Evolutionary conservation across 2,888 invertebrate species (phyloP), one percentile per base, ranked within the genome.

Genomic region (Leptinotarsa haldemani): DNA sequence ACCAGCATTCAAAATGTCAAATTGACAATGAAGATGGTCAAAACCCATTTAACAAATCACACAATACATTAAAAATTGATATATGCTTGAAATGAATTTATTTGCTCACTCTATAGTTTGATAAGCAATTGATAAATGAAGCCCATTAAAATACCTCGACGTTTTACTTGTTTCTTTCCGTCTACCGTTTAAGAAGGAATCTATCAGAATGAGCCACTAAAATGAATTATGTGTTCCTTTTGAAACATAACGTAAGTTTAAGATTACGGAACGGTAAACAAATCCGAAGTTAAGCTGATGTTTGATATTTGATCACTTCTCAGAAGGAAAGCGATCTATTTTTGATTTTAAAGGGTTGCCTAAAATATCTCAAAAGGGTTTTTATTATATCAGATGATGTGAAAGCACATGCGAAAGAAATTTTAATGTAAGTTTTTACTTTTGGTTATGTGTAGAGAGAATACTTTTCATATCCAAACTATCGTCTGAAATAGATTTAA

Each of bases 161-260:
- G 25, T 46, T 46, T 18, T 13, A 68, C 68, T 12, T 12, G 56
- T 48, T 68, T 40, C 20, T 46, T 40, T 46, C 67, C 70, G 72
- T 70, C 75, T 76, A 75, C 75, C 75, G 73, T 74, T 71, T 74
- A 66, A 30, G 30, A 70, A 61, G 70, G 74, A 69, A 75, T 77
- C 71, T 58, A 63, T 71, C 50, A 48, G 65, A 73, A 74, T 71
- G 64, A 70, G 68, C 64, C 65, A 69, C 69, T 58, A 71, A 71
- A 69, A 77, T 77, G 77, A 77, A 73, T 71, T 75, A 75, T 73
- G 65, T 65, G 65, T 69, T 61, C 71, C 70, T 66, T 46, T 56
- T 71, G 56, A 74, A 71, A 70, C 53, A 70, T 72, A 68, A 68
- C 67, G 68, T 56, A 25, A 73, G 76, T 72, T 74, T 77, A 70